Percentiles rank a stretch among this genome's conserved stretches.
Evolutionary conservation across 2,797 vertebrate species (phyloP).

Genomic region (Oophaga sylvatica): DNA sequence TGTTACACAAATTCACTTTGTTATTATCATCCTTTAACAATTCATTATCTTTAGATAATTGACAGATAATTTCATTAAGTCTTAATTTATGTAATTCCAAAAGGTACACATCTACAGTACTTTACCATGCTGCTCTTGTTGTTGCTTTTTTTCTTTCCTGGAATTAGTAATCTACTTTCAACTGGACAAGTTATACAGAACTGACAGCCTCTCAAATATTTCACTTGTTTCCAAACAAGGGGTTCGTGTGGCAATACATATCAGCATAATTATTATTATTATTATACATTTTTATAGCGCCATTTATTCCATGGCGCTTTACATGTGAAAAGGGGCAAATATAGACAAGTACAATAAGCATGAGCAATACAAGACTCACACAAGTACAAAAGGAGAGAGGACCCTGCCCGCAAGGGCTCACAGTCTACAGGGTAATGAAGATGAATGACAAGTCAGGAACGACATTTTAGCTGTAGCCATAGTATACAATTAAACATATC

Average conservation of each 20-base stretch:
- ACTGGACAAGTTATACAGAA: neutral
- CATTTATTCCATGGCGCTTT: no score
- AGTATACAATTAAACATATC: conserved; percentile 19
- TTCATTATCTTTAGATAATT: neutral
- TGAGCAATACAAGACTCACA: no score
- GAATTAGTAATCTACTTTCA: neutral
- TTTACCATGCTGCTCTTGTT: neutral
- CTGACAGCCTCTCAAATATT: conserved; percentile 10
- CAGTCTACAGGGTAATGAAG: neutral
- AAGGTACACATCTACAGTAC: neutral
- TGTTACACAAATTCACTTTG: no score
- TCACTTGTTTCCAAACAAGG: neutral
- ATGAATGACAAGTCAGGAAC: conserved; percentile 13
- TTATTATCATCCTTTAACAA: neutral
- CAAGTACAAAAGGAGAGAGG: no score
- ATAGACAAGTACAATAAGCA: no score
- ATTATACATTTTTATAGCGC: no score
- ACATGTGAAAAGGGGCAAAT: no score
- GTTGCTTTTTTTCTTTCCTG: neutral
- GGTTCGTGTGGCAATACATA: conserved; percentile 1
- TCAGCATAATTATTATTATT: neutral
- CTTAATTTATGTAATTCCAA: neutral
- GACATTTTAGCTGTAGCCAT: neutral
- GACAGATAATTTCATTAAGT: neutral
- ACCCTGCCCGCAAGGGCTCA: no score